Percentiles rank a stretch among this genome's conserved stretches.
phyloP scores from a whole-genome alignment of 2,888 invertebrate species.

The Phalera bucephala region DNA sequence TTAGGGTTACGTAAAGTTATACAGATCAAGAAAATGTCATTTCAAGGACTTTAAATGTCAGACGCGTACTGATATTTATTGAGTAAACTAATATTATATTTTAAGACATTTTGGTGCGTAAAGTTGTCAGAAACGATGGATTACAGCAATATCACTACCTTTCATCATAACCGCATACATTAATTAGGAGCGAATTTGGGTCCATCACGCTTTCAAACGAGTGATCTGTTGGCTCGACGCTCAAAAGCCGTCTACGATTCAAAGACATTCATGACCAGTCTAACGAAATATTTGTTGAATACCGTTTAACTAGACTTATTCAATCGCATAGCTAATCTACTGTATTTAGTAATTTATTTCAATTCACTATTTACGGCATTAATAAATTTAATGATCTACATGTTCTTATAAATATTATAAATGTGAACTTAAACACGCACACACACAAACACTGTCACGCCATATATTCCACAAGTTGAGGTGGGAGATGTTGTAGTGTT shows the following conservation, averaged over 20 bases:
- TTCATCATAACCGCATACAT: slow-evolving; percentile 38
- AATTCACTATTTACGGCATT: too few species aligned
- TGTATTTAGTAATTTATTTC: not conserved
- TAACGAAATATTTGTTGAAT: not conserved
- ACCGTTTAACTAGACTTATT: not conserved
- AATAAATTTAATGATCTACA: not conserved
- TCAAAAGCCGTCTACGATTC: slow-evolving; percentile 15
- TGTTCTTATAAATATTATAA: too few species aligned
- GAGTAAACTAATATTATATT: not conserved
- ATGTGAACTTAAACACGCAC: too few species aligned
- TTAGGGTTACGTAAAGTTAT: not conserved
- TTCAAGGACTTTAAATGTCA: slow-evolving; percentile 2
- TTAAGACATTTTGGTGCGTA: not conserved
- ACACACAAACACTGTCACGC: too few species aligned
- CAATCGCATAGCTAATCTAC: not conserved
- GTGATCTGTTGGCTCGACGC: slow-evolving; percentile 35
- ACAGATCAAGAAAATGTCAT: not conserved
- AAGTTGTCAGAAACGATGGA: slow-evolving; percentile 21
- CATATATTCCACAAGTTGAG: too few species aligned
- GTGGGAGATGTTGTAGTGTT: too few species aligned
- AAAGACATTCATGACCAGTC: slow-evolving; percentile 9
- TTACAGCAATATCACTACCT: slow-evolving; percentile 38
- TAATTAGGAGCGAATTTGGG: slow-evolving; percentile 46
- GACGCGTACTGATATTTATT: not conserved
- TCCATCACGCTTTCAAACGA: slow-evolving; percentile 41